A percentile compares a stretch with the other conserved stretches of the same genome.
These are phyloP conservation scores for Micromys minutus DNA, from an alignment of 2,113 vertebrate genomes.

Conservation along the genomic window DNA sequence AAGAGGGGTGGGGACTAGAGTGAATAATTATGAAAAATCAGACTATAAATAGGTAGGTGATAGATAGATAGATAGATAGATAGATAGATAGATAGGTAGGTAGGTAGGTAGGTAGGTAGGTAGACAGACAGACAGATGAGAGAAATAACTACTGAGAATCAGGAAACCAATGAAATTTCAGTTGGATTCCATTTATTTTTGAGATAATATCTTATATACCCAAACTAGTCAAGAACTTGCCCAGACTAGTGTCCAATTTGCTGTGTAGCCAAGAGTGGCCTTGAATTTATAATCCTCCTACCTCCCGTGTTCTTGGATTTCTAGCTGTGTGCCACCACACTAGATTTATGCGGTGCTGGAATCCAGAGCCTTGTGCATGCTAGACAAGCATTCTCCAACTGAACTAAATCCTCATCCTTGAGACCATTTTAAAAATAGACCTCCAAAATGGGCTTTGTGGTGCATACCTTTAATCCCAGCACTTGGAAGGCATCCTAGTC, in stretches of 20 bases:
- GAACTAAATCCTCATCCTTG: background rate
- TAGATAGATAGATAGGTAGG: background rate
- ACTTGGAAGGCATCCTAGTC: background rate
- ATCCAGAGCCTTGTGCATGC: background rate
- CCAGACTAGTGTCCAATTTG: background rate
- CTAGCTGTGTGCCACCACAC: background rate
- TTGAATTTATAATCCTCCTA: background rate
- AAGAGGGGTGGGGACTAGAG: background rate
- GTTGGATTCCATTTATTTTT: background rate
- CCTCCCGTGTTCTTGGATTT: background rate
- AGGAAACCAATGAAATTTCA: background rate
- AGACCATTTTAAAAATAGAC: background rate
- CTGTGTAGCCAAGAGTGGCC: background rate
- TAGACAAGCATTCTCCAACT: background rate
- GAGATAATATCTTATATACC: background rate
- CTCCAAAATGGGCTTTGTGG: background rate
- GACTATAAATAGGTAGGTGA: background rate
- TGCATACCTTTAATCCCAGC: background rate
- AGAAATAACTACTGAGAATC: background rate
- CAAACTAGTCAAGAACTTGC: background rate
- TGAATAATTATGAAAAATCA: constrained; percentile 31
- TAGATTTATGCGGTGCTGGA: background rate
- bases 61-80: no score
- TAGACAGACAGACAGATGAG: no score
- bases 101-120: no score